phyloP scores from a whole-genome alignment of 2,113 vertebrate species.

The Sturnus vulgaris region DNA sequence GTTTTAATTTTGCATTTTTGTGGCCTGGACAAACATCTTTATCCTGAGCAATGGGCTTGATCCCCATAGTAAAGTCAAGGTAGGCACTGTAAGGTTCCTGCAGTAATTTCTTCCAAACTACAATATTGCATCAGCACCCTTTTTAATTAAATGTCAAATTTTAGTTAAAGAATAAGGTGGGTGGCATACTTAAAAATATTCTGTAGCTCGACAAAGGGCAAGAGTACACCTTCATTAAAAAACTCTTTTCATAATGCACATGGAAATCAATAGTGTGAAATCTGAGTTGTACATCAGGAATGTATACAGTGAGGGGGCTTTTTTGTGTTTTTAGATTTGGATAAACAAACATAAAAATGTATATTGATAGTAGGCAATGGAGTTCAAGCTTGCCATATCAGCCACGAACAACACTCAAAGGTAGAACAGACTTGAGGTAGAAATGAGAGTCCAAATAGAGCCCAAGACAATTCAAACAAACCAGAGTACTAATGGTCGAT shows the following conservation, averaged over 20 bases:
- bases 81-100: neutral
- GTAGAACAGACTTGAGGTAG: neutral
- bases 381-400: neutral
- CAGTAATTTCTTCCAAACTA: neutral
- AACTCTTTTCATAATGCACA: neutral
- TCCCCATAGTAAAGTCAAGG: neutral
- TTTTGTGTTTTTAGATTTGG: neutral
- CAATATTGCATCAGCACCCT: neutral
- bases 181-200: slow-evolving; percentile 13
- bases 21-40: neutral
- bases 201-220: neutral
- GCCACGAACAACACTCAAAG: neutral
- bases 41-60: neutral
- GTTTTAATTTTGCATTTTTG: neutral
- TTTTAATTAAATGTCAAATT: slow-evolving; percentile 1
- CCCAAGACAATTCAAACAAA: neutral
- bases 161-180: neutral
- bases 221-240: neutral
- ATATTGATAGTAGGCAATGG: neutral
- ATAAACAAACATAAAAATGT: neutral
- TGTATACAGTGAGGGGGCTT: neutral
- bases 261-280: neutral
- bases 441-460: neutral
- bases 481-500: neutral
- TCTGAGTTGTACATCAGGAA: neutral